Percentiles rank a stretch among this genome's conserved stretches.
Evolutionary conservation across 2,888 invertebrate species (phyloP).

Genomic region (Plutella xylostella): DNA sequence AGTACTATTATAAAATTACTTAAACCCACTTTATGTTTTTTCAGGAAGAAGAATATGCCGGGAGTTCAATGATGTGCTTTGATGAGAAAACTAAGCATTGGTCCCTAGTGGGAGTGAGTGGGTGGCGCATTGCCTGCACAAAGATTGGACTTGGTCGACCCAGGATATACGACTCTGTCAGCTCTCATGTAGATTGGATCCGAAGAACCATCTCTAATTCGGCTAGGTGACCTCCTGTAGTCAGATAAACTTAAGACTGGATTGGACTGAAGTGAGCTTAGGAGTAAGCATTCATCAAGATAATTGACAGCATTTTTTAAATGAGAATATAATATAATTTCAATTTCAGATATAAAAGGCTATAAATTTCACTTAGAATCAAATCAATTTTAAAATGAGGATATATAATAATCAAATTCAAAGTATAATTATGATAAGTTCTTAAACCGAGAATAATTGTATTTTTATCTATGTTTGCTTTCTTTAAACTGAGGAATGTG

Average conservation of each 20-base stretch:
- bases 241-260: slow-evolving; percentile 7
- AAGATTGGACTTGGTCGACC: slow-evolving; percentile 82
- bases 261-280: slow-evolving; percentile 3
- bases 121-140: slow-evolving; percentile 88
- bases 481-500: too few species aligned
- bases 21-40: slow-evolving; percentile 20
- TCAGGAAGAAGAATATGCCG: slow-evolving; percentile 90
- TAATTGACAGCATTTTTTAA: too few species aligned
- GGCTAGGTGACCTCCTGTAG: slow-evolving; percentile 38
- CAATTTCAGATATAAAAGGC: too few species aligned
- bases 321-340: too few species aligned
- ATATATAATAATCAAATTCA: too few species aligned
- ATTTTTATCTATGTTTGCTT: too few species aligned
- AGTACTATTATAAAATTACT: too few species aligned
- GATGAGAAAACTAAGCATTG: slow-evolving; percentile 78
- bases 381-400: too few species aligned
- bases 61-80: slow-evolving; percentile 87
- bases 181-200: slow-evolving; percentile 89
- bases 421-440: too few species aligned
- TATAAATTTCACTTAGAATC: too few species aligned
- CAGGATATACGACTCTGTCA: slow-evolving; percentile 84
- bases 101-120: slow-evolving; percentile 84
- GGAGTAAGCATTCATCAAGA: too few species aligned
- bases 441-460: too few species aligned
- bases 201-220: slow-evolving; percentile 76